These are phyloP conservation scores for Lethenteron reissneri DNA, from an alignment of 2,113 vertebrate genomes.

Conservation along the genomic window DNA sequence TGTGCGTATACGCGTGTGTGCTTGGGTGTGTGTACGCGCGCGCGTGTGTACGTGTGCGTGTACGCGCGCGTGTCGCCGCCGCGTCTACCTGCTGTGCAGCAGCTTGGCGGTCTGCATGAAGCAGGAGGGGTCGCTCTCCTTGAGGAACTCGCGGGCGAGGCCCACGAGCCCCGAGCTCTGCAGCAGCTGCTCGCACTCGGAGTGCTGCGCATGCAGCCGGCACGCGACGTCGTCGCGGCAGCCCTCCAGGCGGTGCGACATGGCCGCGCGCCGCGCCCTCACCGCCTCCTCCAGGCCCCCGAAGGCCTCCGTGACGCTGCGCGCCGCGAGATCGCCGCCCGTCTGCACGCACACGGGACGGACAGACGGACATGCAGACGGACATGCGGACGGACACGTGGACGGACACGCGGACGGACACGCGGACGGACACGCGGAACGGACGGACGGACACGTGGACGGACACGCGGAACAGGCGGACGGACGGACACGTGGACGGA, in stretches of 20 bases:
- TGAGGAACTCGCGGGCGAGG: conserved; percentile 77
- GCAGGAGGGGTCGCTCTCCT: conserved; percentile 68
- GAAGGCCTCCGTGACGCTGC: conserved; percentile 23
- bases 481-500: too few relatives aligned
- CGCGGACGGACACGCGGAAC: too few relatives aligned
- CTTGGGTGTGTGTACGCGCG: too few relatives aligned
- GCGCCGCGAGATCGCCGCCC: too few relatives aligned
- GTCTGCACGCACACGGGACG: too few relatives aligned
- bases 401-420: too few relatives aligned
- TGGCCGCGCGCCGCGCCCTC: conserved; percentile 30
- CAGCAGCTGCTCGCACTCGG: conserved; percentile 51
- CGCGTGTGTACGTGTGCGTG: too few relatives aligned
- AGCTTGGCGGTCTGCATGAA: conserved; percentile 75
- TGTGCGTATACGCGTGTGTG: too few relatives aligned
- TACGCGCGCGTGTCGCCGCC: not conserved
- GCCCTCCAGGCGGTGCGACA: conserved; percentile 48
- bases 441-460: too few relatives aligned
- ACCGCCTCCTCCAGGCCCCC: conserved; percentile 55
- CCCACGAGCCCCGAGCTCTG: conserved; percentile 63
- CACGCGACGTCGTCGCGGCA: conserved; percentile 35
- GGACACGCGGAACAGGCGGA: too few relatives aligned
- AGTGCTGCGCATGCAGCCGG: conserved; percentile 40
- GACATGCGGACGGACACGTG: too few relatives aligned
- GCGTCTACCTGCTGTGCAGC: conserved; percentile 51
- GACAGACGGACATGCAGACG: too few relatives aligned